Conservation (phyloP, 2,888 invertebrate genomes). For the Dendrolimus houi region DNA sequence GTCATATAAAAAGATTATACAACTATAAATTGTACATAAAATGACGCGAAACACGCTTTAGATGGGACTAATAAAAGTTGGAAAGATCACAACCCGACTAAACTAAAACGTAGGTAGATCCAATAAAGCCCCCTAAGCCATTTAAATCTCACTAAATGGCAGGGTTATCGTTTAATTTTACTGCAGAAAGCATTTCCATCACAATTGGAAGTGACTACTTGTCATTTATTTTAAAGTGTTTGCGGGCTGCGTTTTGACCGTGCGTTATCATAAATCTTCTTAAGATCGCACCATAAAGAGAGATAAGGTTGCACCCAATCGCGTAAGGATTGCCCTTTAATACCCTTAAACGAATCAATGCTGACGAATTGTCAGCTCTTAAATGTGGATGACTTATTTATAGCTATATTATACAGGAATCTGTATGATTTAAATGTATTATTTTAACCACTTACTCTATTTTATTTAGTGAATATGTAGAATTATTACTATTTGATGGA, state of each 20-base stretch:
- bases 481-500: no score
- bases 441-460: no score
- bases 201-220: constrained; percentile 74
- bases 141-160: constrained; percentile 73
- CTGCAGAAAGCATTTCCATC: constrained; percentile 75
- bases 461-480: no score
- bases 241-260: constrained; percentile 59
- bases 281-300: constrained; percentile 71
- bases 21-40: constrained; percentile 19
- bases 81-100: constrained; percentile 31
- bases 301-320: constrained; percentile 74
- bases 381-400: constrained; percentile 10
- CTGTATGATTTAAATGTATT: constrained; percentile 1
- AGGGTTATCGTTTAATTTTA: constrained; percentile 75
- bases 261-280: constrained; percentile 76
- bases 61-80: constrained; percentile 41
- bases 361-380: constrained; percentile 62
- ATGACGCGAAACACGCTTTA: constrained; percentile 29
- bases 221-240: constrained; percentile 75
- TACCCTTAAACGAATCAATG: constrained; percentile 63
- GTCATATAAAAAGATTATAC: background rate
- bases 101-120: constrained; percentile 49
- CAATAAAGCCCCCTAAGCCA: constrained; percentile 65
- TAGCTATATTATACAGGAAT: background rate
- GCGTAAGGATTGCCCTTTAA: constrained; percentile 65